A percentile compares a stretch with the other conserved stretches of the same genome.
Conservation (phyloP, 1,140 invertebrate species). For the Drosophila arizonae region DNA sequence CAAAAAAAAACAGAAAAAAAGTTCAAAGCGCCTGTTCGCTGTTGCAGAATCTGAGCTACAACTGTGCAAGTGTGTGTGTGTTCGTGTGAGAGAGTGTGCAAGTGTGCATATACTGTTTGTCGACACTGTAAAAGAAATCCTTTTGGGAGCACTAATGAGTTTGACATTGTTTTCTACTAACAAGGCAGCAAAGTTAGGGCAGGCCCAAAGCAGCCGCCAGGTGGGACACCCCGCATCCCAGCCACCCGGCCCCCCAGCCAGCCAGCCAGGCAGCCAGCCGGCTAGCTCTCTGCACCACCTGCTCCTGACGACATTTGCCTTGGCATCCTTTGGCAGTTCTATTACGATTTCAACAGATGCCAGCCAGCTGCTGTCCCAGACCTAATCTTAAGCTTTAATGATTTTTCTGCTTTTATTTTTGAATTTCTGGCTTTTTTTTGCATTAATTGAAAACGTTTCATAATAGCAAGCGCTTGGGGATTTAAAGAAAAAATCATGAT, state of each 20-base stretch:
- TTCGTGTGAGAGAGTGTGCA: constrained; percentile 37
- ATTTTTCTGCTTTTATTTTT: constrained; percentile 55
- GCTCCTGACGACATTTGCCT: constrained; percentile 51
- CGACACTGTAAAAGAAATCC: constrained; percentile 76
- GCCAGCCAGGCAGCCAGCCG: not conserved
- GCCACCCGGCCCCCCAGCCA: not conserved
- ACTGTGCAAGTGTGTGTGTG: constrained; percentile 42
- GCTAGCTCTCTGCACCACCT: constrained; percentile 50
- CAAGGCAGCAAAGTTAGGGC: constrained; percentile 72
- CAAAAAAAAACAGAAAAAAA: constrained; percentile 45
- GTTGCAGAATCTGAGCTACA: constrained; percentile 38
- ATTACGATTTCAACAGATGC: constrained; percentile 66
- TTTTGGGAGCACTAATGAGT: constrained; percentile 81
- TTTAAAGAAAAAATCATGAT: constrained; percentile 5
- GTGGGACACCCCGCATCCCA: constrained; percentile 14
- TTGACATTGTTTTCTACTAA: constrained; percentile 81
- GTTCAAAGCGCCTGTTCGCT: constrained; percentile 67
- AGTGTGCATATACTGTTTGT: constrained; percentile 55
- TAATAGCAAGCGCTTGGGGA: constrained; percentile 38
- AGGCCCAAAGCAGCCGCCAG: constrained; percentile 46
- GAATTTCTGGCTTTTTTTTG: constrained; percentile 41
- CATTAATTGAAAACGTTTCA: constrained; percentile 75
- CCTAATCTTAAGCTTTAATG: constrained; percentile 44
- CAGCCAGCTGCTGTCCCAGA: constrained; percentile 6
- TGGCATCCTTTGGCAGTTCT: constrained; percentile 73